Percentiles rank a stretch among this genome's conserved stretches.
Conservation (phyloP, 1,140 invertebrate species). For the Drosophila sechellia region DNA sequence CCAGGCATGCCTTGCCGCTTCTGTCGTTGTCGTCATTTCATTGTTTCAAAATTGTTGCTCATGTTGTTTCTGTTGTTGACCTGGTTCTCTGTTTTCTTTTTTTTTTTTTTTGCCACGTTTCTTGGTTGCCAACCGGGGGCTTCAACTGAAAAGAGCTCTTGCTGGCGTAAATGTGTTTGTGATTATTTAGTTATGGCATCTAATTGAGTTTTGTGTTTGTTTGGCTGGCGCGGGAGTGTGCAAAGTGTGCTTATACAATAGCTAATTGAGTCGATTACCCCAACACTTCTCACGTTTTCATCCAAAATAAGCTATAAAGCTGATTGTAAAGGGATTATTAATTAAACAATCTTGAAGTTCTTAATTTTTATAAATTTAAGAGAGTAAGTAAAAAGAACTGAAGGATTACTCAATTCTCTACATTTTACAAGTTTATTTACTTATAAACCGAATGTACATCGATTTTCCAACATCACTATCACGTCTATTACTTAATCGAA, state of each 20-base stretch:
- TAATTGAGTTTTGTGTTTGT: constrained; percentile 78
- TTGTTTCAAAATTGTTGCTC: constrained; percentile 59
- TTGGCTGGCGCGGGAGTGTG: constrained; percentile 13
- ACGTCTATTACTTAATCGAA: background rate
- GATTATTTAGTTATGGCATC: constrained; percentile 83
- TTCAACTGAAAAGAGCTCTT: constrained; percentile 41
- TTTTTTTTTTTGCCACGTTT: constrained; percentile 17
- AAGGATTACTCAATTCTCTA: too few species aligned
- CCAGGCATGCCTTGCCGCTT: constrained; percentile 57
- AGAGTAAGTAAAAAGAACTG: too few species aligned
- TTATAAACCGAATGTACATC: too few species aligned
- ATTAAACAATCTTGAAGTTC: too few species aligned
- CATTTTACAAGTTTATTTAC: too few species aligned
- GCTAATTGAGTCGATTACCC: constrained; percentile 76
- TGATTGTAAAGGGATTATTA: too few species aligned
- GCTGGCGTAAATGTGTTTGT: constrained; percentile 79
- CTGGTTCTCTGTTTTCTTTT: constrained; percentile 33
- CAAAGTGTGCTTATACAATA: constrained; percentile 26
- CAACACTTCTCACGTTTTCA: constrained; percentile 14
- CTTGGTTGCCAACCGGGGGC: constrained; percentile 38
- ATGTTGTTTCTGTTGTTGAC: constrained; percentile 63
- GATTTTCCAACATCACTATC: too few species aligned
- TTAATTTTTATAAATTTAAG: too few species aligned
- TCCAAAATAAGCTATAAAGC: background rate
- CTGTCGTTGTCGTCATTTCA: constrained; percentile 55